Evolutionary conservation across 1,140 invertebrate genomes (phyloP), one percentile per base, ranked within the genome.

Genomic region (Nebria ingens): DNA sequence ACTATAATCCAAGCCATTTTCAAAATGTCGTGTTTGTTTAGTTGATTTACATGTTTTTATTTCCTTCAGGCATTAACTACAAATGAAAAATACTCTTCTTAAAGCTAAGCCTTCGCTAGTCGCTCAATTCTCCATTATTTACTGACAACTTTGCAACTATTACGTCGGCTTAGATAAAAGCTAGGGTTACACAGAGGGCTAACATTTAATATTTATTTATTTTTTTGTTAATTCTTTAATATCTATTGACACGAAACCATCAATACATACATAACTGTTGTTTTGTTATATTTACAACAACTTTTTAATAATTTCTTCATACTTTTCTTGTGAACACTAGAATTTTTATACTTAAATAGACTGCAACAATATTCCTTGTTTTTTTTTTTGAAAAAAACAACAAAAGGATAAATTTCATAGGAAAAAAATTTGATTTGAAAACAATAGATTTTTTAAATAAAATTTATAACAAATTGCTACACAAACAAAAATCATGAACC

Each of bases 201-300:
- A 57, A 40, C 42, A 57, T 49, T 54, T 57, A 57, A 40, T 22
- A 57, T 49, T 54, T 53, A 22, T 57, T 23, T 50, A 50, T 56
- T 56, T 50, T 56, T 56, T 51, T 50, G 19, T 40, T 51, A 51
- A 22, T 45, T 12, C 4, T 45, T 45, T 45, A 45, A 45, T 45
- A 29, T 51, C 49, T 56, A 58, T 55, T 40, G 57, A 58, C 57
- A 58, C 53, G 45, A 58, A 55, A 58, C 53, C 53, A 58, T 55
- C 51, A 58, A 58, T 52, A 58, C 57, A 58, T 58, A 57, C 53
- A 58, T 55, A 58, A 40, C 20, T 54, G 21, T 45, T 45, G 40
- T 45, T 17, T 34, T 45, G 29, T 55, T 29, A 58, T 58, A 55
- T 57, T 57, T 57, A 57, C 56, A 57, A 45, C 53, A 51, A 57